Percentiles rank a stretch among this genome's conserved stretches.
Evolutionary conservation across 1,140 invertebrate genomes (phyloP).

Genomic region (Drosophila azteca): DNA sequence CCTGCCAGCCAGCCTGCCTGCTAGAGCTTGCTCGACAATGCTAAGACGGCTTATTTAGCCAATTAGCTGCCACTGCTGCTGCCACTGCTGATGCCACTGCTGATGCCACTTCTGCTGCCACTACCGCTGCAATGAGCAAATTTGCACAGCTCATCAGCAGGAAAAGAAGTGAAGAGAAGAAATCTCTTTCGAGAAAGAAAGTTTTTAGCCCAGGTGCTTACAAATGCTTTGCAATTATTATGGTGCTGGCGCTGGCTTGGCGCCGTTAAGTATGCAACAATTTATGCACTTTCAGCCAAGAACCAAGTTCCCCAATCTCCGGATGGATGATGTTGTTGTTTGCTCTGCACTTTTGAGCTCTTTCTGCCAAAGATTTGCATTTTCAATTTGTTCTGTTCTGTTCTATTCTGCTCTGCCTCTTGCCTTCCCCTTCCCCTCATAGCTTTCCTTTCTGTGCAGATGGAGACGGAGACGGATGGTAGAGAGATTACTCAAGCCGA

Average conservation of each 20-base stretch:
- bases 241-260: conserved; percentile 10
- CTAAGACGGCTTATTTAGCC: conserved; percentile 67
- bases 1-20: conserved; percentile 24
- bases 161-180: neutral
- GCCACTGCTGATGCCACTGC: too few relatives aligned
- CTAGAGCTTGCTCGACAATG: neutral
- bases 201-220: conserved; percentile 58
- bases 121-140: conserved; percentile 21
- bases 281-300: conserved; percentile 62
- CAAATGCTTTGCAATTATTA: conserved; percentile 79
- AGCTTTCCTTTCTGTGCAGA: conserved; percentile 15
- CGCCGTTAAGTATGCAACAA: conserved; percentile 57
- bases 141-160: conserved; percentile 50
- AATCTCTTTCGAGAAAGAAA: conserved; percentile 35
- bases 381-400: conserved; percentile 66
- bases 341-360: conserved; percentile 77
- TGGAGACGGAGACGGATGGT: conserved; percentile 28
- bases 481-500: conserved; percentile 26
- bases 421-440: neutral
- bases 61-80: conserved; percentile 61
- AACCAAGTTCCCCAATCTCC: neutral
- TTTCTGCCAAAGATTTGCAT: conserved; percentile 71
- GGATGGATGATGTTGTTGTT: conserved; percentile 38
- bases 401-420: conserved; percentile 7
- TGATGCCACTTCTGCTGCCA: too few relatives aligned